Conservation (phyloP, 2,797 vertebrate species). For the Valencia hispanica region DNA sequence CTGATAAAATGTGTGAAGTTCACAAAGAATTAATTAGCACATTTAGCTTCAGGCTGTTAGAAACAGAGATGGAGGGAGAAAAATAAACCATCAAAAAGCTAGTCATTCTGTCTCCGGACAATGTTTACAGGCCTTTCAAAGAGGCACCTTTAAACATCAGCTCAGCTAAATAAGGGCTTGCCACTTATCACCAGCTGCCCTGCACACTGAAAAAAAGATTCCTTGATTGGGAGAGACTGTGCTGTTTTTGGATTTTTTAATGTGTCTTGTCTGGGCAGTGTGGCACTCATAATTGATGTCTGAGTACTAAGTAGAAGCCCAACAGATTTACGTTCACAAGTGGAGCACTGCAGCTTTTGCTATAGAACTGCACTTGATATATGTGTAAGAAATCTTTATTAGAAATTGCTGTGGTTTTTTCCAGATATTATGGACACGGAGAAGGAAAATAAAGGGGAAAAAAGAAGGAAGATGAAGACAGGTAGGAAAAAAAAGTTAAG, state of each 20-base stretch:
- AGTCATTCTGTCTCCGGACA: conserved; percentile 21
- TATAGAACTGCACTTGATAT: too few relatives aligned
- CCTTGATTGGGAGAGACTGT: conserved; percentile 6
- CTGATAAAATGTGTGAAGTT: conserved; percentile 57
- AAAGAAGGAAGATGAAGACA: too few relatives aligned
- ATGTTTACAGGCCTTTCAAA: conserved; percentile 45
- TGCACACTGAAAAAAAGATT: conserved; percentile 5
- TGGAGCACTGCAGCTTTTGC: too few relatives aligned
- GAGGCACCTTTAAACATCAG: conserved; percentile 21
- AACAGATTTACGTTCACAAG: too few relatives aligned
- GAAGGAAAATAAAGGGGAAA: too few relatives aligned
- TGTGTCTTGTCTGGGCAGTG: too few relatives aligned
- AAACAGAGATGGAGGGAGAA: not conserved
- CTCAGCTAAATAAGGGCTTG: conserved; percentile 23
- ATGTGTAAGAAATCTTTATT: too few relatives aligned
- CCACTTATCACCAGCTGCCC: conserved; percentile 33
- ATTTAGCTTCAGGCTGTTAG: conserved; percentile 36
- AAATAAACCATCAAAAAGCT: conserved; percentile 18
- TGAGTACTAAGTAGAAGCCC: too few relatives aligned
- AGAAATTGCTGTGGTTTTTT: too few relatives aligned
- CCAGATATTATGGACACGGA: too few relatives aligned
- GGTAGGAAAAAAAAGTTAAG: too few relatives aligned
- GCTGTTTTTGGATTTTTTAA: not conserved
- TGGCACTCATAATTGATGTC: too few relatives aligned
- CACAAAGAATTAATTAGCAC: conserved; percentile 62